phyloP scores from a whole-genome alignment of 2,113 vertebrate species.

The Camelus bactrianus region DNA sequence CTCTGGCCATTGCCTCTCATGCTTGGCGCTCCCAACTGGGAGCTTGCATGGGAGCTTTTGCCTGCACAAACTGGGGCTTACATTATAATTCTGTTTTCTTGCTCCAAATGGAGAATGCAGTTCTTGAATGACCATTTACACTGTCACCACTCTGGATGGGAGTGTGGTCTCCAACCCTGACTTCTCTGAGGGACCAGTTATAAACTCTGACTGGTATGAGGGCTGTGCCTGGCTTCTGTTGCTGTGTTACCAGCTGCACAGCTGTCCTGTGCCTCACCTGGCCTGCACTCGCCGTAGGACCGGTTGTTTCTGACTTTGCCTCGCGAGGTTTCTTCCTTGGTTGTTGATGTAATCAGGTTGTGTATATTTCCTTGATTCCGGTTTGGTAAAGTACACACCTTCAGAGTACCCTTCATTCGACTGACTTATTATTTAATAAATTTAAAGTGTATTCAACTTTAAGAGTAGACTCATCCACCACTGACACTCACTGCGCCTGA shows the following conservation, averaged over 20 bases:
- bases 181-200: neutral
- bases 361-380: neutral
- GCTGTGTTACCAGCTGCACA: rapidly evolving
- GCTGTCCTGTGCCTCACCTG: rapidly evolving
- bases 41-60: neutral
- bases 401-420: neutral
- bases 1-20: neutral
- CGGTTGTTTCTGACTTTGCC: neutral
- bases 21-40: rapidly evolving
- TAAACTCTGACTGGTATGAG: rapidly evolving
- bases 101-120: rapidly evolving
- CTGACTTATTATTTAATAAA: neutral
- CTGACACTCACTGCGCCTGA: neutral
- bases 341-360: neutral
- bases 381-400: neutral
- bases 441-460: rapidly evolving
- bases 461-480: too few species aligned
- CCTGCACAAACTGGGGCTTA: neutral
- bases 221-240: rapidly evolving
- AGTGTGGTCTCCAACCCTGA: rapidly evolving
- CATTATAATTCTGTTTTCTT: neutral
- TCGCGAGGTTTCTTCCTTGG: rapidly evolving
- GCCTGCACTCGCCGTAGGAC: rapidly evolving
- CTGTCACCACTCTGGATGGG: rapidly evolving
- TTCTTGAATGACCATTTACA: rapidly evolving